Conservation (phyloP, 1,140 invertebrate species). For the Cyclina sinensis region DNA sequence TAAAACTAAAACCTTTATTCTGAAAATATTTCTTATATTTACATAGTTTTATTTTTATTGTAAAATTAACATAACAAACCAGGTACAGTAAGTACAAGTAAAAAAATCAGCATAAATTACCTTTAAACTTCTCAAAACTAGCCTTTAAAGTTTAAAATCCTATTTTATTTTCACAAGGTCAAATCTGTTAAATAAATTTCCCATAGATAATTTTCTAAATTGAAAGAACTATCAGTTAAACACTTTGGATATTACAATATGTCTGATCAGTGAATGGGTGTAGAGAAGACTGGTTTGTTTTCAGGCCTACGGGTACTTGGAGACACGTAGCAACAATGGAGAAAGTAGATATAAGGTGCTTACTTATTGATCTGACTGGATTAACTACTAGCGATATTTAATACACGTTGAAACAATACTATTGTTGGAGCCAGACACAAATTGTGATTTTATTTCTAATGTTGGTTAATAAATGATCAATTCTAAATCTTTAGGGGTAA, state of each 20-base stretch:
- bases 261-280: constrained; percentile 38
- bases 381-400: constrained; percentile 2
- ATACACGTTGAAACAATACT: constrained; percentile 29
- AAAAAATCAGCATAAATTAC: constrained; percentile 15
- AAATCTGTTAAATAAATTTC: background rate
- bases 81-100: background rate
- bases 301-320: constrained; percentile 73
- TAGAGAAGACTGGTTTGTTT: constrained; percentile 74
- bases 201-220: background rate
- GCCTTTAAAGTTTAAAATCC: background rate
- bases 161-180: background rate
- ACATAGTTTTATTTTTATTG: no score
- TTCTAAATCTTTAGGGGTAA: no score
- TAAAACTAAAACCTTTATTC: no score
- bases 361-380: constrained; percentile 47
- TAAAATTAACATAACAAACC: no score
- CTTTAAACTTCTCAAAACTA: constrained; percentile 3
- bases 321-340: constrained; percentile 77
- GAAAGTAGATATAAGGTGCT: constrained; percentile 68
- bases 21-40: no score
- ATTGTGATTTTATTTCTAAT: no score
- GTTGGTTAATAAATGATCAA: no score
- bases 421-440: background rate
- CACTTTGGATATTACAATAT: constrained; percentile 1
- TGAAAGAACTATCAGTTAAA: background rate